Evolutionary conservation across 2,113 vertebrate genomes (phyloP), one percentile per base, ranked within the genome.

Genomic region (Semnornis frantzii): DNA sequence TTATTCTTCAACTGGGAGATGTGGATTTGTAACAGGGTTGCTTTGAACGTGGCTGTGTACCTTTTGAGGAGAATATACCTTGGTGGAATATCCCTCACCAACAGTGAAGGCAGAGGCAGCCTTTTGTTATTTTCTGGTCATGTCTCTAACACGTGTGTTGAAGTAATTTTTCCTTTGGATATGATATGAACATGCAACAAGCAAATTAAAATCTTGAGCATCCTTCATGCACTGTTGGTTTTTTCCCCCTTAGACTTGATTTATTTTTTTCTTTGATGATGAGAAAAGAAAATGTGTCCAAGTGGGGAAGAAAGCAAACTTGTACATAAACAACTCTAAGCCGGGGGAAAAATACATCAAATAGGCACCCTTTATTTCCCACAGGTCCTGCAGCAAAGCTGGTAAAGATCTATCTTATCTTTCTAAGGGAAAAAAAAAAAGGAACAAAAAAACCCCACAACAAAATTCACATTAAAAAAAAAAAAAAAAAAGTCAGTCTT

Each of bases 361-460:
- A 71, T 44, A 82, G 89, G 44, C 48, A 84, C 77, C 70, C 33
- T 74, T 93, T 89, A 78, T 96, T 95, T 92, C 77, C 72, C 91
- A 42, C 15, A 71, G 64, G 59, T 77, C 37, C 48, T 83, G 34
- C 57, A 85, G 64, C 42, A 70, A 84, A 90, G 14, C 34, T 86
- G 76, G 31, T 8, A 28, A 73, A 82, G 13, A 57, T 69, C 31
- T 86, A n/a, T 31, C 37, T 75, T 57, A 54, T 33, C 34, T 83
- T 91, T 85, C 76, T 66, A 28, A 62, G n/a, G 30, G 37, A 10
- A 37, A 34, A 84, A 89, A 74, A 62, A 15, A 46, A 46, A 46
- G 10, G 37, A 39, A 34, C 81, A 89, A 74, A 62, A 15, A 46
- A 46, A 46, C 44, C 42, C 42, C 42, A 42, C 42, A 42, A 42